Base-by-base conservation (phyloP, 2,888 invertebrate species). In the Agrotis exclamationis region DNA sequence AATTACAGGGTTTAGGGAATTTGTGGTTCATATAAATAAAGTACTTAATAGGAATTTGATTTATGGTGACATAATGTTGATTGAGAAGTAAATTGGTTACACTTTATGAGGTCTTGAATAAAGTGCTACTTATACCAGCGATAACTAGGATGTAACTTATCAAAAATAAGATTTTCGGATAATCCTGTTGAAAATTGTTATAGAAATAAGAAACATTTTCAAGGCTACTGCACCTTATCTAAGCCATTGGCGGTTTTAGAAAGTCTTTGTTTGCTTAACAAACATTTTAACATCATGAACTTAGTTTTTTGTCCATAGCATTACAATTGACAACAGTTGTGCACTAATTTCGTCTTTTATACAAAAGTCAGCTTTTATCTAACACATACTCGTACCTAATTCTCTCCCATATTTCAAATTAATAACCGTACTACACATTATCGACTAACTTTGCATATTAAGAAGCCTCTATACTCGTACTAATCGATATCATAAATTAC, bases 401-500 rank as follows among this genome's bases (percentile, higher is more conserved):
- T 64, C 18, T n/a, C 44, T 9, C 20, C 7, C 7, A 3, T 11
- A 11, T 20, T 28, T 22, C 28, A 47, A 78, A 54, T 54, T 24
- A 71, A 70, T 62, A 60, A 51, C 28, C 62, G 44, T n/a, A 53
- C 62, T 28, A 44, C 13, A 51, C 44, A 44, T 48, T 24, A 54
- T 48, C 11, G 18, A 53, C 45, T 22, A 44, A 24, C 20, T 47
- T 24, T 50, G 11, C 20, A 50, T 58, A 47, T n/a, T 51, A 24
- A 28, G 22, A 47, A 47, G 44, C 47, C 22, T 24, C 2, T 13
- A 39, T 64, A 74, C n/a, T n/a, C n/a, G n/a, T n/a, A n/a, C 64
- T 70, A 72, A 79, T 78, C 68, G 73, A 82, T 76, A 71, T 73
- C 75, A 77, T 80, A 81, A 76, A 78, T 80, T 62, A 70, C 74